Base-by-base conservation (phyloP, 2,797 vertebrate genomes). In the Falco berigora region DNA sequence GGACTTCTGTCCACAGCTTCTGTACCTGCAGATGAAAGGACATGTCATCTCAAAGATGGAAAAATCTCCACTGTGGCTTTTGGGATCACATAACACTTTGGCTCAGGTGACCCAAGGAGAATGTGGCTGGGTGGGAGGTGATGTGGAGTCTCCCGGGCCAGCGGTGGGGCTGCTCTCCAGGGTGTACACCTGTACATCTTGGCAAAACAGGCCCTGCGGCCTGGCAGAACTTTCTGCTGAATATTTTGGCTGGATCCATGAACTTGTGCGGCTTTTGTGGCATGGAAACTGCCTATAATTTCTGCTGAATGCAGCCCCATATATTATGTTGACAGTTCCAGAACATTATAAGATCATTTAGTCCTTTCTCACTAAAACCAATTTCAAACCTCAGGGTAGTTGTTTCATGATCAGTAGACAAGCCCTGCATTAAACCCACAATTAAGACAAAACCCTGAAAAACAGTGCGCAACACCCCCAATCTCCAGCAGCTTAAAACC, bases 271-370 rank as follows among this genome's bases (percentile, higher is more conserved):
- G 94, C 81, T 97, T 97, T 78, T 93, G 97, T 94, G 97, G 96
- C 90, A 53, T 20, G 78, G 88, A 95, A 97, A 95, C 82, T 92
- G 93, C 86, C 79, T 88, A 24, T 89, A 96, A 97, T 97, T 96
- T 97, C 74, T 90, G 84, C 92, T 92, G 90, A 90, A 50, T 27
- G 12, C 68, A 76, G 78, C 50, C 22, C 81, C 46, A 30, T 91
- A 52, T 28, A 80, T 96, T 83, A 90, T 44, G 68, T 18, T 96
- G 95, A 93, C 88, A 81, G 81, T 68, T 94, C 86, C 88, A 91
- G 86, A 88, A 71, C 46, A n/a, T 86, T 94, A 55, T 69, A 88
- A 90, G 64, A 67, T 71, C 59, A 23, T 79, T 94, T 78, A 92
- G 64, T 58, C 56, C 74, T 71, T 92, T 82, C 90, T 86, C 52